These are phyloP conservation scores for Xiphophorus hellerii DNA, from an alignment of 2,113 vertebrate species.

Conservation along the genomic window DNA sequence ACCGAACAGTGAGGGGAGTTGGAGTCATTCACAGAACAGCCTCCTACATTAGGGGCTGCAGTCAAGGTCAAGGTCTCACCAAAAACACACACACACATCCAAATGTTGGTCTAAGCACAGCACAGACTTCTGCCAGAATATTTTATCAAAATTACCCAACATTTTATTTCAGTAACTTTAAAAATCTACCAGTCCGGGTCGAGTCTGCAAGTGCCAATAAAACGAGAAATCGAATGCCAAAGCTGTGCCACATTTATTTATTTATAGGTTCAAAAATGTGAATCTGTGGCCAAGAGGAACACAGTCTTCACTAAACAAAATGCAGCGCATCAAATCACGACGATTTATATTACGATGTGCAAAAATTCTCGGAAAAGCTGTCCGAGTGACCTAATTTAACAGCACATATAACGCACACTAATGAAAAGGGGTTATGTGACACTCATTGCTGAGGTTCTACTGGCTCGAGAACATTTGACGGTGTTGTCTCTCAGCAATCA, in stretches of 20 bases:
- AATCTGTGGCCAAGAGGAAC: background rate
- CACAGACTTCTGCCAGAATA: conserved; percentile 16
- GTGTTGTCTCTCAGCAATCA: background rate
- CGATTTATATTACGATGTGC: background rate
- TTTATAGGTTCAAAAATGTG: background rate
- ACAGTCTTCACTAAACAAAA: background rate
- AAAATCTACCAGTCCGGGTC: background rate
- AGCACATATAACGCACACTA: background rate
- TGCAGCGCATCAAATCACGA: background rate
- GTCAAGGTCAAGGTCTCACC: conserved; percentile 79
- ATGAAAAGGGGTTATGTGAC: background rate
- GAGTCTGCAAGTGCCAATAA: background rate
- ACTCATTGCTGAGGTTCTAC: background rate
- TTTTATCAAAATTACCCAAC: conserved; percentile 4
- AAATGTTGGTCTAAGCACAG: conserved; percentile 28
- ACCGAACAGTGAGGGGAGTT: conserved; percentile 51
- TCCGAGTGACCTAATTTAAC: background rate
- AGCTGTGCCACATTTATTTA: background rate
- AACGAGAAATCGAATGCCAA: background rate
- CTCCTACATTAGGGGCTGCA: conserved; percentile 69
- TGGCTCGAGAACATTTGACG: background rate
- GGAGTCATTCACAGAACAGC: conserved; percentile 78
- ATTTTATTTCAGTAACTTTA: background rate
- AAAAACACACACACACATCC: conserved; percentile 28
- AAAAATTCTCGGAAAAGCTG: background rate